Percentiles rank a stretch among this genome's conserved stretches.
These are phyloP conservation scores for Lucilia sericata DNA, from an alignment of 1,140 invertebrate species.

Conservation along the genomic window DNA sequence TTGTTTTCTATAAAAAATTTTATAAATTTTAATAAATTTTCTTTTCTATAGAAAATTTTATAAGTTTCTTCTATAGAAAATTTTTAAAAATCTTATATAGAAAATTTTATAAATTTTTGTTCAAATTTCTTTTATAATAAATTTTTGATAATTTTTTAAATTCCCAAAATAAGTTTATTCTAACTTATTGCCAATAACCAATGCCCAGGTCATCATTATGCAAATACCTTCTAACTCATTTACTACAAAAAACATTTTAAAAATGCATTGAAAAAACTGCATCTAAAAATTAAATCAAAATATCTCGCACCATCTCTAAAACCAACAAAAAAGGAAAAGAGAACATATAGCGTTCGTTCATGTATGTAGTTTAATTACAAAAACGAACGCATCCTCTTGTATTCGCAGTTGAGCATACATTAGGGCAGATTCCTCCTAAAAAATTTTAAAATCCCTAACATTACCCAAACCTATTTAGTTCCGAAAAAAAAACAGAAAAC, in stretches of 20 bases:
- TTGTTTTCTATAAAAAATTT: no score
- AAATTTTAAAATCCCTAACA: neutral
- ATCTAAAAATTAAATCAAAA: conserved; percentile 8
- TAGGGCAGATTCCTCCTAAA: neutral
- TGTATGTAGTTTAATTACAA: neutral
- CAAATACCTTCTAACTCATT: neutral
- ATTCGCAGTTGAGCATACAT: neutral
- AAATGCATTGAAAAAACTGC: neutral
- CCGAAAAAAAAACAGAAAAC: neutral
- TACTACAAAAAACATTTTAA: neutral
- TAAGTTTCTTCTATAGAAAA: no score
- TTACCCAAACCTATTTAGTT: neutral
- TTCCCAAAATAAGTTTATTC: no score
- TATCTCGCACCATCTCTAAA: conserved; percentile 1
- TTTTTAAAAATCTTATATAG: no score
- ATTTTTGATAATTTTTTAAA: no score
- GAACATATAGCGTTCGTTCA: no score
- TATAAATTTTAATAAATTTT: no score
- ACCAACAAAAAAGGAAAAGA: neutral
- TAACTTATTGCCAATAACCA: neutral
- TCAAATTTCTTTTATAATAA: no score
- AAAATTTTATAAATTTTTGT: no score
- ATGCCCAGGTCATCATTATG: neutral
- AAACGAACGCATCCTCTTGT: conserved; percentile 21
- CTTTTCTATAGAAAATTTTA: no score